phyloP scores from a whole-genome alignment of 2,113 vertebrate genomes.

The Epinephelus cyanopodus region DNA sequence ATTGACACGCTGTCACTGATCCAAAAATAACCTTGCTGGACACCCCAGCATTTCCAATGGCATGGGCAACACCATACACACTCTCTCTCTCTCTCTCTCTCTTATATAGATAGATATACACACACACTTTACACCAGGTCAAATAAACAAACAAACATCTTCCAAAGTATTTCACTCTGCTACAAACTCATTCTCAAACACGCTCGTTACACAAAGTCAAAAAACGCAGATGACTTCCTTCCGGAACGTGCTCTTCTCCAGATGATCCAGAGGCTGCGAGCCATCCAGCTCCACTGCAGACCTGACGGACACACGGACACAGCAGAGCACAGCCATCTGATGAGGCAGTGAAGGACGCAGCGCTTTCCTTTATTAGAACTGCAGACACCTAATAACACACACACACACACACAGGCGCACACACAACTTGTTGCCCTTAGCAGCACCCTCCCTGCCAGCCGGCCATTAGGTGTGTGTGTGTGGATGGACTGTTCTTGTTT shows the following conservation, averaged over 20 bases:
- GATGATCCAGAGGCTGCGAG: constrained; percentile 70
- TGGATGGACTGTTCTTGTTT: constrained; percentile 75
- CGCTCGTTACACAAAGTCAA: not conserved
- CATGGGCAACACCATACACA: constrained; percentile 69
- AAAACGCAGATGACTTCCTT: constrained; percentile 16
- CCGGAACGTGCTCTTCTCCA: constrained; percentile 25
- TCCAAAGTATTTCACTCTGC: constrained; percentile 31
- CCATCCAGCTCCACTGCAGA: constrained; percentile 55
- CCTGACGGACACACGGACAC: constrained; percentile 61
- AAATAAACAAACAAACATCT: constrained; percentile 51
- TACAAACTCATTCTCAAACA: constrained; percentile 36
- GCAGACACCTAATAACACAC: constrained; percentile 82
- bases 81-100: constrained; percentile 52
- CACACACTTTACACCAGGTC: constrained; percentile 45
- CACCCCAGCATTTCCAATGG: constrained; percentile 83
- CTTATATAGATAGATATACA: not conserved
- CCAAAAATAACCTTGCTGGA: constrained; percentile 86
- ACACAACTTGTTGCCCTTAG: constrained; percentile 70
- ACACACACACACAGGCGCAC: constrained; percentile 59
- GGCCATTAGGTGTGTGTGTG: constrained; percentile 62
- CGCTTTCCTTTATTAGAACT: constrained; percentile 86
- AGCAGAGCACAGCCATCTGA: constrained; percentile 78
- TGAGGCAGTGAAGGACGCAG: constrained; percentile 78
- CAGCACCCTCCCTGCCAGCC: constrained; percentile 66
- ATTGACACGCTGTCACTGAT: constrained; percentile 89